Evolutionary conservation across 2,113 vertebrate species (phyloP), one percentile per base, ranked within the genome.

Genomic region (Leucoraja erinaceus): DNA sequence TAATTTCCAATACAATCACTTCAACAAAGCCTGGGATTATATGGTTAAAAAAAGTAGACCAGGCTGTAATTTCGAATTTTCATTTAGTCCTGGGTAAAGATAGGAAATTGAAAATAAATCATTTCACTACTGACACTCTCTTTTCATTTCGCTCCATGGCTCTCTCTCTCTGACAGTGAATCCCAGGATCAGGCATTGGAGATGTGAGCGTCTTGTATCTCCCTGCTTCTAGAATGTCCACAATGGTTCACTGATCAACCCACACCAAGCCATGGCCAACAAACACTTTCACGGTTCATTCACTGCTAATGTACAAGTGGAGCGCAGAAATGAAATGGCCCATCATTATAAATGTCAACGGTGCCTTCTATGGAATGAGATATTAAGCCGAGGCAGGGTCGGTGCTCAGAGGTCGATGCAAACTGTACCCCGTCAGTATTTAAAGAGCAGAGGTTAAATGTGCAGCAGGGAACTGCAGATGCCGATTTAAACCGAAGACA

Each of bases 101-200:
- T 91, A 47, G 72, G 90, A n/a, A 54, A 91, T 91, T 91, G 90
- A 91, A 91, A 91, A 91, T 66, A 91, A 91, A 91, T 91, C 90
- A 91, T 91, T 91, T 91, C 66, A 72, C 68, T 5, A 12, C 33
- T 91, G 90, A 91, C 68, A 74, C 66, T 91, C 90, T 54, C 72
- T 91, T 91, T 91, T 91, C 90, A 91, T 54, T 91, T 72, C 47
- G 33, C 66, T 70, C 8, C 68, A 22, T 33, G 25, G 66, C 10
- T 1, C 9, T 68, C 18, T 68, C 18, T 72, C 38, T 38, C 61
- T 72, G 90, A 3, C 31, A 72, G 22, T 54, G 20, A 72, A 47
- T 4, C 90, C 38, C 68, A 91, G 12, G 47, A 68, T 28, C 47
- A 22, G 28, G 56, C 4, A 28, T 7, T 66, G 33, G 33, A 14